Evolutionary conservation across 2,888 invertebrate genomes (phyloP), one percentile per base, ranked within the genome.

Genomic region (Cantharis nigra): DNA sequence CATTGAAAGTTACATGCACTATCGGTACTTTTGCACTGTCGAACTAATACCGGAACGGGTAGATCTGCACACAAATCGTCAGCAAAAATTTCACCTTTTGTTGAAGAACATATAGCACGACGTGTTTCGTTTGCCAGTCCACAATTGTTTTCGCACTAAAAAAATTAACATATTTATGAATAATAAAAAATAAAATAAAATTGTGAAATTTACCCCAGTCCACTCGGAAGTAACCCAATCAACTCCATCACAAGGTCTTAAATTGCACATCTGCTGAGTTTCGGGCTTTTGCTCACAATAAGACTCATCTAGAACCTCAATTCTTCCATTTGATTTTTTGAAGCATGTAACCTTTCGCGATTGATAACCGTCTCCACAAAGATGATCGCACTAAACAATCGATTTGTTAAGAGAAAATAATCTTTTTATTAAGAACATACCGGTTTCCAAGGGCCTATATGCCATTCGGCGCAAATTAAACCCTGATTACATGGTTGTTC

Each of bases 361-460:
- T 89, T 97, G 94, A 81, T 92, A 93, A 1, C 98, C 98, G 83
- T 94, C 93, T 0, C 97, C 98, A 87, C 98, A 98, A n/a, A 97
- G 90, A 86, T 93, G 94, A 87, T 97, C 94, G 84, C 98, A 98
- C 94, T 97, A 84, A 33, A 85, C 72, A 63, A 30, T 63, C 81
- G 73, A 63, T 70, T 71, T 23, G 18, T 49, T 49, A 72, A 62
- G 62, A 16, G 16, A 71, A 30, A 23, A 28, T 74, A 20, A 30
- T 30, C 1, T 18, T n/a, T 62, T 18, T 14, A 49, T 49, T 7
- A 5, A 14, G 23, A 67, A 11, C 92, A 90, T 89, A 97, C 97
- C 82, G 96, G 95, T 86, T 94, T 94, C 98, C 98, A 99, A 5
- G 95, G 95, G 73, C 95, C 97, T 26, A 93, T 90, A 85, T 96